Evolutionary conservation across 2,888 invertebrate species (phyloP), one percentile per base, ranked within the genome.

Genomic region (Drosophila paramelanica): DNA sequence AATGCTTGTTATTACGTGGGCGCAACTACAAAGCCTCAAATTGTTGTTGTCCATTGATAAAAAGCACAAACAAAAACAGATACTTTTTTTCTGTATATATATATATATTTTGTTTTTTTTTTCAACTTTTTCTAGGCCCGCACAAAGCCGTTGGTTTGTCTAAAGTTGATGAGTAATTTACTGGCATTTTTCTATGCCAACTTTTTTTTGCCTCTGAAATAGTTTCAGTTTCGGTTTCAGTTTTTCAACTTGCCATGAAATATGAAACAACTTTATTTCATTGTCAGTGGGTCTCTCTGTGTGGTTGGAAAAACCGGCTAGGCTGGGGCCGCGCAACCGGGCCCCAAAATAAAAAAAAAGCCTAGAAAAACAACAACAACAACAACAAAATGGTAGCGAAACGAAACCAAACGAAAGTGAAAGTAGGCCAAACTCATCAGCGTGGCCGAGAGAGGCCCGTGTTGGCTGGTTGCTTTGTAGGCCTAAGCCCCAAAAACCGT

Each of bases 351-450:
- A 17, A 17, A 17, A 17, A 41, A 45, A 23, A 52, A 42, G 36
- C 36, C 13, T 36, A 36, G 36, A 36, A 53, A 45, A 2, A 59
- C 3, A 23, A 23, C 4, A 23, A 57, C 10, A 33, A 33, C n/a
- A 80, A 71, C 41, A n/a, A 50, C 25, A 73, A 81, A 71, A 77
- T 83, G 73, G 75, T 75, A 70, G 71, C 61, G 72, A 75, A 75
- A 75, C 67, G 51, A 74, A 73, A 72, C 59, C 55, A 82, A 88
- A 89, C 77, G 89, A 89, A 89, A 89, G 89, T 89, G 89, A 89
- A 89, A 89, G 89, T 89, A 84, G 89, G 89, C 86, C 88, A 89
- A 84, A 79, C 86, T 82, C 79, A 87, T 89, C 88, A 88, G 74
- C 82, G 68, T 81, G 65, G 72, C 67, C 66, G 61, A 61, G 59